Base-by-base conservation (phyloP, 1,140 invertebrate genomes). In the Reticulitermes speratus region DNA sequence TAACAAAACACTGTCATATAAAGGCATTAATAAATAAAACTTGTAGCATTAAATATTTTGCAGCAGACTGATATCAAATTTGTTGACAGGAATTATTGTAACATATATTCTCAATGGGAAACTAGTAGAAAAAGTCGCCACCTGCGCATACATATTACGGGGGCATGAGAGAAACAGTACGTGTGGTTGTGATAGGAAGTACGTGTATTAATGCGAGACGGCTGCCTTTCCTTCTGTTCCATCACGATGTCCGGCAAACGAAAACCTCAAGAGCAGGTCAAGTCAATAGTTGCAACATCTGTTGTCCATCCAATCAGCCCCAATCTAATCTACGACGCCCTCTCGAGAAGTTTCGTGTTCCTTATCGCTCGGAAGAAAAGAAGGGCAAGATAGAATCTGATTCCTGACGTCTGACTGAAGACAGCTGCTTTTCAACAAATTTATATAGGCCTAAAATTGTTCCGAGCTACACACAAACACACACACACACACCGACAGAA, bases 301-400 rank as follows among this genome's bases (percentile, higher is more conserved):
- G 65, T 75, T 75, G 65, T 75, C 65, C 65, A 75, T 75, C 65
- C 65, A 75, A 75, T 75, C 65, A 75, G 14, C 65, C 65, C n/a
- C 65, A 75, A 75, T 75, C 65, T 75, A 75, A 75, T 75, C 65
- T 25, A 75, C 25, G 14, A 75, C 65, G 25, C 65, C n/a, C n/a
- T 30, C 12, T 25, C 65, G 14, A 25, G n/a, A n/a, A 75, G 12
- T 12, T 65, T 19, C 59, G 19, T 19, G n/a, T 75, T 75, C 65
- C 8, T 25, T 75, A n/a, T 30, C 65, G 25, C n/a, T 75, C 65
- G 65, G 11, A 75, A 75, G 65, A n/a, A 30, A 75, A 30, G 65
- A 30, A 25, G n/a, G n/a, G 25, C 6, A 30, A 75, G 59, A 65
- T 12, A 65, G 65, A 25, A 30, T 25, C n/a, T 14, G 65, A 75